Conservation (phyloP, 2,888 invertebrate species). For the Leptinotarsa juncta region DNA sequence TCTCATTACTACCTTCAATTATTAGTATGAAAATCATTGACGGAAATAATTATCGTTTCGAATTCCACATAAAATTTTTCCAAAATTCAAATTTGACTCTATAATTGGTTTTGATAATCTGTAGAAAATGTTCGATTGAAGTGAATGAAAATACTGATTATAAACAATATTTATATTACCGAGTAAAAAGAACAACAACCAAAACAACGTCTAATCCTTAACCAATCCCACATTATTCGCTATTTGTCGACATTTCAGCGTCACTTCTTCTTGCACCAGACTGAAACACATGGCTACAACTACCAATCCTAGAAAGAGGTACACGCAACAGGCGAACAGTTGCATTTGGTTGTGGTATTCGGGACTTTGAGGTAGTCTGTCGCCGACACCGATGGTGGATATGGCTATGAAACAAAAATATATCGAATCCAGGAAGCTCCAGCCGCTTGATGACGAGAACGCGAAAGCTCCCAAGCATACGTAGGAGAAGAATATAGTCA, state of each 20-base stretch:
- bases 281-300: conserved; percentile 88
- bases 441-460: conserved; percentile 82
- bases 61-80: too few relatives aligned
- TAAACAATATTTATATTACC: conserved; percentile 30
- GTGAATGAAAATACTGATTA: not conserved
- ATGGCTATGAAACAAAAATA: conserved; percentile 89
- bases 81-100: too few relatives aligned
- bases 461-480: conserved; percentile 81
- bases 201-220: conserved; percentile 65
- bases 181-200: conserved; percentile 38
- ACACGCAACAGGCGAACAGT: conserved; percentile 83
- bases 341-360: conserved; percentile 73
- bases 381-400: conserved; percentile 86
- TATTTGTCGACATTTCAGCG: conserved; percentile 78
- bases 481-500: conserved; percentile 77
- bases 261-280: conserved; percentile 83
- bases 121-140: too few relatives aligned
- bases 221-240: conserved; percentile 77
- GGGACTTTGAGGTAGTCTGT: conserved; percentile 62
- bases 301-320: conserved; percentile 82
- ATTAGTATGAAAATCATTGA: too few relatives aligned
- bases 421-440: conserved; percentile 83
- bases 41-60: too few relatives aligned
- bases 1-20: too few relatives aligned
- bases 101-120: too few relatives aligned